Evolutionary conservation across 2,888 invertebrate species (phyloP).

Genomic region (Lycaena phlaeas): DNA sequence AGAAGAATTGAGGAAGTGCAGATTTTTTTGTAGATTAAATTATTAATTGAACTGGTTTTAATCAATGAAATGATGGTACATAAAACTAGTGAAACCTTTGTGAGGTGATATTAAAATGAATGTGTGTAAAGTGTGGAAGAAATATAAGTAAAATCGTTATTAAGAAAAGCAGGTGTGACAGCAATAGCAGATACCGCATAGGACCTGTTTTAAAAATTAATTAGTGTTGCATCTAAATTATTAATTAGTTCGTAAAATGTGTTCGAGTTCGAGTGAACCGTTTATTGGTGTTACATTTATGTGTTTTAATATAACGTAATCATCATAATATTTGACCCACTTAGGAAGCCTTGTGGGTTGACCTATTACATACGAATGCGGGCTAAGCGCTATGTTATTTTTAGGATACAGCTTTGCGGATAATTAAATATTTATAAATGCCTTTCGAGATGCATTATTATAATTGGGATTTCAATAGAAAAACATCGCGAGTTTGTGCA

Average conservation of each 20-base stretch:
- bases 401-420: conserved; percentile 68
- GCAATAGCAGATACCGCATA: conserved; percentile 57
- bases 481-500: conserved; percentile 33
- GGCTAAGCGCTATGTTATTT: conserved; percentile 65
- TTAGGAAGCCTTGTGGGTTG: conserved; percentile 62
- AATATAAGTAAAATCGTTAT: conserved; percentile 35
- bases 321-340: conserved; percentile 64
- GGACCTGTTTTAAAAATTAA: conserved; percentile 32
- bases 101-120: conserved; percentile 42
- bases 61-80: conserved; percentile 39
- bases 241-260: neutral
- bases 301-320: conserved; percentile 20
- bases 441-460: conserved; percentile 37
- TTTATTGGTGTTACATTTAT: conserved; percentile 18
- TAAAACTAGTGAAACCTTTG: conserved; percentile 28
- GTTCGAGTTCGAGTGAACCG: neutral
- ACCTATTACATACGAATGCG: conserved; percentile 65
- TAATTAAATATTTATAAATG: conserved; percentile 68
- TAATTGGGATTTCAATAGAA: conserved; percentile 28
- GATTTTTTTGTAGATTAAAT: conserved; percentile 36
- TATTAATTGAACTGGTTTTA: conserved; percentile 47
- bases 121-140: conserved; percentile 34
- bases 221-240: conserved; percentile 21
- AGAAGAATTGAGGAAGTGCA: conserved; percentile 45
- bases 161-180: conserved; percentile 39